Percentiles rank a stretch among this genome's conserved stretches.
These are phyloP conservation scores for Ctenicera cuprea DNA, from an alignment of 2,888 invertebrate species.

Conservation along the genomic window DNA sequence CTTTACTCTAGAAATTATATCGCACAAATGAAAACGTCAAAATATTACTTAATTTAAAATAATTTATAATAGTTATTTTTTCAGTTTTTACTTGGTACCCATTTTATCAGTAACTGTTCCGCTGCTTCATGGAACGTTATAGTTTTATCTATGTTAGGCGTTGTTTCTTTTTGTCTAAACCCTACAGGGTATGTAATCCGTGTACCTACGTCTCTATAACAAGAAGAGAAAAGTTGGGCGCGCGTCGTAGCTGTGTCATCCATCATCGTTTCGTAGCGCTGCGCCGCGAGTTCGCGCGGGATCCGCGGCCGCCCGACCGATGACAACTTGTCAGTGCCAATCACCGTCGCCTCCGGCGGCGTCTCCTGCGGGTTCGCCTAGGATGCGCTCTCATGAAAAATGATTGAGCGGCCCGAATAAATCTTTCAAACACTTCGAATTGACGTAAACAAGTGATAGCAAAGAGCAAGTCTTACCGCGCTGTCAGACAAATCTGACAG, in stretches of 20 bases:
- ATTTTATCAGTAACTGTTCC: no score
- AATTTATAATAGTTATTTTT: no score
- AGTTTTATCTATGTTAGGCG: no score
- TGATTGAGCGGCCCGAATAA: slow-evolving; percentile 64
- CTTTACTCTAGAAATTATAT: no score
- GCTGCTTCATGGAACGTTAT: no score
- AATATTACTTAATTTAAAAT: no score
- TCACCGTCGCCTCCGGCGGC: slow-evolving; percentile 61
- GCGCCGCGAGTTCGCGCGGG: slow-evolving; percentile 65
- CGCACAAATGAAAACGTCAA: no score
- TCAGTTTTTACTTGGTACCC: no score
- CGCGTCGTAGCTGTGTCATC: slow-evolving; percentile 38
- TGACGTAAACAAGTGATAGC: slow-evolving; percentile 66
- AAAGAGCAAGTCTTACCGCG: slow-evolving; percentile 61
- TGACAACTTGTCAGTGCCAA: slow-evolving; percentile 67
- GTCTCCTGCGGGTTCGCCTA: slow-evolving; percentile 52
- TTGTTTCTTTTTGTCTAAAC: no score
- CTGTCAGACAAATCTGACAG: slow-evolving; percentile 65
- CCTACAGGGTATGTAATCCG: not conserved
- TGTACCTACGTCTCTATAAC: not conserved
- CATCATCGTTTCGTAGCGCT: slow-evolving; percentile 59
- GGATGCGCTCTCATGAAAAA: slow-evolving; percentile 62
- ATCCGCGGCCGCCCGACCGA: slow-evolving; percentile 65
- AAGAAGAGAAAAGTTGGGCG: slow-evolving; percentile 1
- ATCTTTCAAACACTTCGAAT: slow-evolving; percentile 64